A percentile compares a stretch with the other conserved stretches of the same genome.
Conservation (phyloP, 92 coral and sea anemone species). For the Micromussa lordhowensis region DNA sequence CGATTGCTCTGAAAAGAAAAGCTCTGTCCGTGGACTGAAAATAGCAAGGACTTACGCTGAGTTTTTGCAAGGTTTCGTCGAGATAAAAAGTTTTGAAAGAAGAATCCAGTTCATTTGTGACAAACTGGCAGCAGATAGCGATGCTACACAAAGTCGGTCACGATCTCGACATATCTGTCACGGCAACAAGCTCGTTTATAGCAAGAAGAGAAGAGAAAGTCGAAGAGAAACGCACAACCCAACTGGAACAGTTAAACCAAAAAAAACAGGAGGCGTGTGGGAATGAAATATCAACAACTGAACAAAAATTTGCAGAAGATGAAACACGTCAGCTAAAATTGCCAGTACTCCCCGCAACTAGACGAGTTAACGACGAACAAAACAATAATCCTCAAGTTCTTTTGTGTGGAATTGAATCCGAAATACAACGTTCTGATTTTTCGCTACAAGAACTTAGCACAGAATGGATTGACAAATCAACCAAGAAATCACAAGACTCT, state of each 20-base stretch:
- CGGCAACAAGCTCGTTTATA: neutral
- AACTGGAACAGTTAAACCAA: neutral
- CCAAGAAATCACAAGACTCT: neutral
- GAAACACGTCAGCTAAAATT: neutral
- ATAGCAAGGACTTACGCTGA: neutral
- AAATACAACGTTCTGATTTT: neutral
- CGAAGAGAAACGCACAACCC: neutral
- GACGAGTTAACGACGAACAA: neutral
- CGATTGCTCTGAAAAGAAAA: neutral
- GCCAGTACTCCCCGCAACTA: neutral
- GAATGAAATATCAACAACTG: neutral
- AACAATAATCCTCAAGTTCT: neutral
- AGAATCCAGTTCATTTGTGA: too few relatives aligned
- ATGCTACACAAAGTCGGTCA: slow-evolving; percentile 1
- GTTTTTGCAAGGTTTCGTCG: neutral
- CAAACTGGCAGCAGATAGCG: neutral
- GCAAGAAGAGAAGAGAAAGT: neutral
- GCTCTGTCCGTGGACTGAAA: neutral
- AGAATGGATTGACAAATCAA: neutral
- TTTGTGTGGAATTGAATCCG: neutral
- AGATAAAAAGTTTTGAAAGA: neutral
- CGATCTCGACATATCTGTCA: neutral
- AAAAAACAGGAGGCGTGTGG: too few relatives aligned
- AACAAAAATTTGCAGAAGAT: neutral
- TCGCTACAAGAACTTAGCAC: neutral